Conservation (phyloP, 2,888 invertebrate species). For the Stegophylla sp. region DNA sequence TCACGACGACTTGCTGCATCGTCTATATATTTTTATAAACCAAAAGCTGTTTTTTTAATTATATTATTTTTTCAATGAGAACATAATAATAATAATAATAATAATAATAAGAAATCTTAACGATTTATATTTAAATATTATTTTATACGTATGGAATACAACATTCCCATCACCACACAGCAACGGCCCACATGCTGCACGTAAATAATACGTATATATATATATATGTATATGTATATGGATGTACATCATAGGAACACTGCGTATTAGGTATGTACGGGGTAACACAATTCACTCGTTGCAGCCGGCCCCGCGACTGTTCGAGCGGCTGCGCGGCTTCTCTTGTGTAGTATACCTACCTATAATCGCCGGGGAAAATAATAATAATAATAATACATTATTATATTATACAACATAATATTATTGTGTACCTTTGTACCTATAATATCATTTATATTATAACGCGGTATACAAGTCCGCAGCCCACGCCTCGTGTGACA, state of each 20-base stretch:
- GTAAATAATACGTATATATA: neutral
- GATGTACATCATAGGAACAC: neutral
- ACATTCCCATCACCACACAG: constrained; percentile 6
- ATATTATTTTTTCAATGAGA: neutral
- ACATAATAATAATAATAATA: neutral
- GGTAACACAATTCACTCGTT: neutral
- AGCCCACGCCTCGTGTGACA: constrained; percentile 56
- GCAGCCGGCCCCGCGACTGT: constrained; percentile 11
- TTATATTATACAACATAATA: neutral
- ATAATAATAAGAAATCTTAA: neutral
- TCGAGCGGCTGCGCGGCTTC: neutral
- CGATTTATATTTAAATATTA: too few species aligned
- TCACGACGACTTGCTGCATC: neutral
- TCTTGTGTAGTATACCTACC: too few species aligned
- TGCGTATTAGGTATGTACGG: neutral
- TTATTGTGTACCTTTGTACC: neutral
- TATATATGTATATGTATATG: neutral
- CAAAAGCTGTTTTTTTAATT: neutral
- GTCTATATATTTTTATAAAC: too few species aligned
- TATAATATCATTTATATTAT: neutral
- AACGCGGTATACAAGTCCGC: constrained; percentile 1
- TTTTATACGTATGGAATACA: neutral
- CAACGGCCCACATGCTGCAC: neutral
- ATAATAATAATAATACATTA: constrained; percentile 23
- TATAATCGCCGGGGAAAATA: constrained; percentile 7